Conservation (phyloP, 2,888 invertebrate species). For the Euclidia mi region DNA sequence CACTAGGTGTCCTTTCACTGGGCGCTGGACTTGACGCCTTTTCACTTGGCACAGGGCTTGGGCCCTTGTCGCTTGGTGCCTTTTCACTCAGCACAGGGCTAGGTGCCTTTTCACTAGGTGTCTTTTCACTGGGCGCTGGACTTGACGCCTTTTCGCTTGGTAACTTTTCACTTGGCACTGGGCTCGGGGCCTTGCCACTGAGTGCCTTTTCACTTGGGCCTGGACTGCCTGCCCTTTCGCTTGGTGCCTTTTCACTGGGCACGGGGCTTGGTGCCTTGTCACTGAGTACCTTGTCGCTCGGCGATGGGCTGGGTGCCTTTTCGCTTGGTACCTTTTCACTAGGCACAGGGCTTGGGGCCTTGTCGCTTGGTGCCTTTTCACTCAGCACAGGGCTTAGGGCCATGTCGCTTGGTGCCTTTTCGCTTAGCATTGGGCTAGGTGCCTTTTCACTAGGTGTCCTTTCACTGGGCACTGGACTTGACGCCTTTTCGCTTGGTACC, state of each 20-base stretch:
- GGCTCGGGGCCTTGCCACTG: conserved; percentile 15
- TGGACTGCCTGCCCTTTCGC: conserved; percentile 8
- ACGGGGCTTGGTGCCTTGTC: conserved; percentile 1
- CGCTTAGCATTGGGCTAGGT: conserved; percentile 19
- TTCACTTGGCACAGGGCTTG: not conserved
- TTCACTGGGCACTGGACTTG: too few species aligned
- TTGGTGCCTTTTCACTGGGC: not conserved
- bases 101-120: not conserved
- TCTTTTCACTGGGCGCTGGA: conserved; percentile 13
- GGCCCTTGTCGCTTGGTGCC: not conserved
- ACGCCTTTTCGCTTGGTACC: conserved; percentile 10
- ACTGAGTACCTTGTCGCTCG: not conserved
- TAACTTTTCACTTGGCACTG: too few species aligned
- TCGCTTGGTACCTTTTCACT: conserved; percentile 16
- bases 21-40: not conserved
- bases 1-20: conserved; percentile 5
- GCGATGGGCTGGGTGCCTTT: conserved; percentile 13
- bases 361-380: conserved; percentile 8
- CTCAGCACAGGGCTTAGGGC: conserved; percentile 12
- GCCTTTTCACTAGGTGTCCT: conserved; percentile 3
- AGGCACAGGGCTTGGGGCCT: conserved; percentile 13
- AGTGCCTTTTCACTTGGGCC: not conserved
- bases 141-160: conserved; percentile 18
- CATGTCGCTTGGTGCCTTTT: conserved; percentile 20
- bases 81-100: not conserved